Evolutionary conservation across 2,888 invertebrate species (phyloP), one percentile per base, ranked within the genome.

Genomic region (Tachina grossa): DNA sequence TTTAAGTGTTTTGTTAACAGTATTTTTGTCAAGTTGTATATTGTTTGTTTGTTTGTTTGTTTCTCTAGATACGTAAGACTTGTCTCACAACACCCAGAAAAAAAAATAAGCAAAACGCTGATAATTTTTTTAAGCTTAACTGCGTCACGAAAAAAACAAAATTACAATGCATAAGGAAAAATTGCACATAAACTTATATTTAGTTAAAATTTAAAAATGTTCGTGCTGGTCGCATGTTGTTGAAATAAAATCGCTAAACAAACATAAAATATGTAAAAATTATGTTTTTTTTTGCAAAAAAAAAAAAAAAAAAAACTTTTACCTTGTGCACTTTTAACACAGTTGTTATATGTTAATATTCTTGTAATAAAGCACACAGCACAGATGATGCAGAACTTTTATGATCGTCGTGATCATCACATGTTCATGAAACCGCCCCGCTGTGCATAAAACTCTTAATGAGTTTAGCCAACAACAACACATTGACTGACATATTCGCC

Each of bases 391-490:
- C n/a, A 41, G 59, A 53, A 66, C 11, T 59, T 61, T 75, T 69
- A 57, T 61, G 65, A 80, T 63, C 75, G 43, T 68, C 51, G 41
- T 59, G 57, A 63, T 76, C 51, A 61, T 68, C 41, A 76, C 43
- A 59, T 77, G 66, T 51, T 72, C 59, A 83, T 19, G 59, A 59
- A 66, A 47, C 85, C 85, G 66, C 85, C 85, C 85, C 85, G 83
- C 76, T 85, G 85, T 51, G 75, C 59, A 77, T 77, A 68, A 83
- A 83, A 66, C 79, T 85, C 83, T 80, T 85, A 85, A 85, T 85
- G 85, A 85, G 76, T 61, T 83, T 68, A 72, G 76, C 71, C 76
- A 83, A 83, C 83, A 74, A 31, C 31, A 31, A 31, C 5, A 59
- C 51, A 45, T 78, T 83, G 77, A 68, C 77, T 72, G 83, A 78